These are phyloP conservation scores for Miniopterus natalensis DNA, from an alignment of 2,113 vertebrate genomes.

Conservation along the genomic window DNA sequence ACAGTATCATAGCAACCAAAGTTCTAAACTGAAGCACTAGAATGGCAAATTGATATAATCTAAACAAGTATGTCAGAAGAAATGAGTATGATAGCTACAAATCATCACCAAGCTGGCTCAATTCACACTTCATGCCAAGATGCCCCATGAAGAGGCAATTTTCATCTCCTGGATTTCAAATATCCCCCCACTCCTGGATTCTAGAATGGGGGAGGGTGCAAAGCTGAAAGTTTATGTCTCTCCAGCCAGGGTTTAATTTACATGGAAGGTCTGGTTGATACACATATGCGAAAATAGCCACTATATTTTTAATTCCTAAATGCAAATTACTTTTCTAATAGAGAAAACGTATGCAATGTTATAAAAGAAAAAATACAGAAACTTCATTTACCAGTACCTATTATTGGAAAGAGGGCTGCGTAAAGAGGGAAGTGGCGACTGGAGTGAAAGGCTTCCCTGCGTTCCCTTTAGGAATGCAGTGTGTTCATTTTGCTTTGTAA, in stretches of 20 bases:
- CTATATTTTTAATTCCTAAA: neutral
- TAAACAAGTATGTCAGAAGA: constrained; percentile 45
- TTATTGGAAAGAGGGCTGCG: neutral
- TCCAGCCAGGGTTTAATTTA: neutral
- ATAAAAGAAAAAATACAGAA: neutral
- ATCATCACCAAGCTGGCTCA: constrained; percentile 8
- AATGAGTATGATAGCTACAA: constrained; percentile 27
- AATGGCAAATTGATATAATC: constrained; percentile 67
- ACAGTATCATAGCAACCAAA: constrained; percentile 58
- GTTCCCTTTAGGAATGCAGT: neutral
- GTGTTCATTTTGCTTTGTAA: constrained; percentile 28
- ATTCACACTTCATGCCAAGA: neutral
- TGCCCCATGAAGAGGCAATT: neutral
- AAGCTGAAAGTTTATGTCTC: neutral
- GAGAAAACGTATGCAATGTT: neutral
- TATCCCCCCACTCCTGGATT: neutral
- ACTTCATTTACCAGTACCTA: neutral
- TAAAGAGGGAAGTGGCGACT: neutral
- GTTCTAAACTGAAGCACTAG: constrained; percentile 51
- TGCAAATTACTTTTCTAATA: neutral
- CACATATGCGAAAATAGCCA: neutral
- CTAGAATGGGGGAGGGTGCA: neutral
- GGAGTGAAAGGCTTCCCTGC: neutral
- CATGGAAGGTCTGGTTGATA: neutral
- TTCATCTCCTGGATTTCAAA: constrained; percentile 11